These are phyloP conservation scores for Mythimna albipuncta DNA, from an alignment of 2,888 invertebrate genomes.

Conservation along the genomic window DNA sequence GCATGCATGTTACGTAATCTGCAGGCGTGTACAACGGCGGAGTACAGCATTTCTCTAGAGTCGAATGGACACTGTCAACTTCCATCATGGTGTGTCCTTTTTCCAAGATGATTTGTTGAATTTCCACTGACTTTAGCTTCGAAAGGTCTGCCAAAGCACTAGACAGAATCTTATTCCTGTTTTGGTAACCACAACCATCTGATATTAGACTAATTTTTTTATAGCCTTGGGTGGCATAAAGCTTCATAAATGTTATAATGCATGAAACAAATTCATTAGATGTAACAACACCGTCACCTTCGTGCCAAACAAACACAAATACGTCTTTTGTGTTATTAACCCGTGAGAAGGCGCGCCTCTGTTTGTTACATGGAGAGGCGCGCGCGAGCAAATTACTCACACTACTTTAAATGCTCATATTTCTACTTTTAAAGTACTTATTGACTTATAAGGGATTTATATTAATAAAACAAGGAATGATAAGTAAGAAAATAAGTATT, in stretches of 20 bases:
- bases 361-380: too few species aligned
- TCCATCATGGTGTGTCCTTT: too few species aligned
- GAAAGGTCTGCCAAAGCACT: slow-evolving; percentile 9
- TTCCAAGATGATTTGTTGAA: slow-evolving; percentile 36
- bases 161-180: slow-evolving; percentile 23
- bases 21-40: slow-evolving; percentile 21
- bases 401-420: too few species aligned
- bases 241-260: neutral
- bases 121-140: slow-evolving; percentile 3
- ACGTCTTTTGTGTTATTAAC: slow-evolving; percentile 26
- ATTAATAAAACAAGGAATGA: too few species aligned
- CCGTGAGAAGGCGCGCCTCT: too few species aligned
- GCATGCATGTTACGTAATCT: slow-evolving; percentile 23
- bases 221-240: slow-evolving; percentile 17
- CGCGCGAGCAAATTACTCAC: too few species aligned
- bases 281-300: slow-evolving; percentile 32
- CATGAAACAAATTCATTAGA: slow-evolving; percentile 32
- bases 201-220: slow-evolving; percentile 34
- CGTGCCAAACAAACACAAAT: slow-evolving; percentile 17
- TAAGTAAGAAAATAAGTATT: too few species aligned
- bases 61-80: too few species aligned
- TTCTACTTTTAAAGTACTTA: too few species aligned
- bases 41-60: slow-evolving; percentile 21
- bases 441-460: too few species aligned
- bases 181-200: slow-evolving; percentile 42